phyloP scores from a whole-genome alignment of 2,888 invertebrate species.

The Diaprepes abbreviatus region DNA sequence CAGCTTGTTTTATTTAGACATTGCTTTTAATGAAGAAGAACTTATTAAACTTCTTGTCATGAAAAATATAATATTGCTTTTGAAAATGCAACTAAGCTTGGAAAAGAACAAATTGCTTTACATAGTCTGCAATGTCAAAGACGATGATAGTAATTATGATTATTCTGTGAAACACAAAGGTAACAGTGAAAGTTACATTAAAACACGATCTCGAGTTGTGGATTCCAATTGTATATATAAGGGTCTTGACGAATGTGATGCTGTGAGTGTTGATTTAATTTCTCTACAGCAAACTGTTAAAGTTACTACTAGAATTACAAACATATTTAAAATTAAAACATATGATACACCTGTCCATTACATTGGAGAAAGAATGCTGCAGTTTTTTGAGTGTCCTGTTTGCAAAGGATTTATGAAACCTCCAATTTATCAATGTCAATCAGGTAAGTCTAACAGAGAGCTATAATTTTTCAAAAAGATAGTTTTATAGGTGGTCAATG shows the following conservation, averaged over 20 bases:
- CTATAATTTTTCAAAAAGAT: no score
- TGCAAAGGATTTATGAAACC: slow-evolving; percentile 63
- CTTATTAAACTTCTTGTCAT: slow-evolving; percentile 57
- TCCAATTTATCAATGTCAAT: slow-evolving; percentile 62
- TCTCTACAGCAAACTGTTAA: slow-evolving; percentile 57
- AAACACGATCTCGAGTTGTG: slow-evolving; percentile 57
- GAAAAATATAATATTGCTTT: slow-evolving; percentile 56
- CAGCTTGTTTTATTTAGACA: slow-evolving; percentile 56
- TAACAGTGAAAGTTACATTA: slow-evolving; percentile 57
- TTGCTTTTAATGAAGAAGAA: slow-evolving; percentile 54
- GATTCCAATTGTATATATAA: slow-evolving; percentile 52
- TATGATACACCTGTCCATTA: slow-evolving; percentile 50
- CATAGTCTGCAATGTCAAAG: slow-evolving; percentile 58
- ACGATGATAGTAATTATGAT: slow-evolving; percentile 54
- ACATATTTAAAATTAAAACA: slow-evolving; percentile 55
- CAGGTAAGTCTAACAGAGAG: no score
- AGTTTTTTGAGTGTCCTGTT: slow-evolving; percentile 62
- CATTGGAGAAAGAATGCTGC: slow-evolving; percentile 58
- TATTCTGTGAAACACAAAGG: slow-evolving; percentile 61
- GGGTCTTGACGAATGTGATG: slow-evolving; percentile 52
- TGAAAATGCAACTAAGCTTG: slow-evolving; percentile 55
- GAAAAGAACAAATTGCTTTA: slow-evolving; percentile 56
- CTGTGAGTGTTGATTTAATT: slow-evolving; percentile 56
- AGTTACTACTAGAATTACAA: slow-evolving; percentile 54
- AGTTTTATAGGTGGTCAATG: no score